Conservation (phyloP, 2,797 vertebrate species). For the Enteromius anoplus region DNA sequence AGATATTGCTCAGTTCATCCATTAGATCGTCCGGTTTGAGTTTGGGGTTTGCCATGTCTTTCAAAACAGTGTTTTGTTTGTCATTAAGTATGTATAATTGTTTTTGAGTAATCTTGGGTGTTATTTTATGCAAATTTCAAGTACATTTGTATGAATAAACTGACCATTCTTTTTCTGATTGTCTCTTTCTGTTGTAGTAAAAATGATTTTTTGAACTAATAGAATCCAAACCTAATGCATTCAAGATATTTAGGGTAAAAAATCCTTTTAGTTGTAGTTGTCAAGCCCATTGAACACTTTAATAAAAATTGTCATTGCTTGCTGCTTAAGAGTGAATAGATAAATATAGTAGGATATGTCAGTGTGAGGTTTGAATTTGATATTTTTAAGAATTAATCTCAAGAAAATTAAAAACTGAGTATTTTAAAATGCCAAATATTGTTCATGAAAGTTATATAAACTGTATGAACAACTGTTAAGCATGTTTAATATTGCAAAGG, state of each 20-base stretch:
- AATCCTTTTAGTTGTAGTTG: background rate
- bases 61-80: background rate
- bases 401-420: background rate
- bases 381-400: too few species aligned
- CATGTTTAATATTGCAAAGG: background rate
- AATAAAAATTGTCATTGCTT: background rate
- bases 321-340: background rate
- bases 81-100: background rate
- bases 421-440: background rate
- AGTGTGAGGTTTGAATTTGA: background rate
- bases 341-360: background rate
- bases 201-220: background rate
- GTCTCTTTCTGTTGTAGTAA: background rate
- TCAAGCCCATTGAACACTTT: background rate
- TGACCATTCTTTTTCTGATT: background rate
- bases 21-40: background rate
- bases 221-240: background rate
- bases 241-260: background rate
- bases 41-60: background rate
- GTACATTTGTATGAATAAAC: background rate
- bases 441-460: background rate
- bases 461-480: background rate
- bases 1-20: background rate
- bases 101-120: background rate
- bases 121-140: background rate